Percentiles rank a stretch among this genome's conserved stretches.
These are phyloP conservation scores for Condylura cristata DNA, from an alignment of 2,113 vertebrate species.

Conservation along the genomic window DNA sequence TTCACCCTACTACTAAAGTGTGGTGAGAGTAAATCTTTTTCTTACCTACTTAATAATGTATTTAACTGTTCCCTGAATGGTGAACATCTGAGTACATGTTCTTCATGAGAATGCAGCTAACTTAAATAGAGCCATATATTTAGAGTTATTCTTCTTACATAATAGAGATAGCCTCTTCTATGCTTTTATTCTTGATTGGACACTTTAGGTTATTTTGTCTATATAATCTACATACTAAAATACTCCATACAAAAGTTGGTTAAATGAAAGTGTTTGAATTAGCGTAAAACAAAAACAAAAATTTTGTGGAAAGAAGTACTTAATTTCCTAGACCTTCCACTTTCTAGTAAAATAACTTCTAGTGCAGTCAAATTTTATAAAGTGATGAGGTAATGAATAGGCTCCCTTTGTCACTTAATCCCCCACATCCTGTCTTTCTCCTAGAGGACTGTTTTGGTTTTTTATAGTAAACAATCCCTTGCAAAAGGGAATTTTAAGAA, in stretches of 20 bases:
- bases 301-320: neutral
- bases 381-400: neutral
- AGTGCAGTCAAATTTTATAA: neutral
- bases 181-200: neutral
- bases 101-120: neutral
- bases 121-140: neutral
- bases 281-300: neutral
- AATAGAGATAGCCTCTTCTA: neutral
- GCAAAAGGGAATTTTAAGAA: neutral
- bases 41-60: neutral
- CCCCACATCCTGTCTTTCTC: neutral
- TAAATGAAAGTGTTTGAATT: neutral
- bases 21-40: neutral
- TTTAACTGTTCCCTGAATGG: neutral
- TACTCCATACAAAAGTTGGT: neutral
- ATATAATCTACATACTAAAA: neutral
- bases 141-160: neutral
- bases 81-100: neutral
- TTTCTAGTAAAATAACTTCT: neutral
- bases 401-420: neutral
- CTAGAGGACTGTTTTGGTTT: neutral
- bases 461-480: neutral
- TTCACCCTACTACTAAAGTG: neutral
- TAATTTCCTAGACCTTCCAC: neutral
- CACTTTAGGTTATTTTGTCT: neutral